phyloP scores from a whole-genome alignment of 1,140 invertebrate genomes.

The Chionoecetes opilio region DNA sequence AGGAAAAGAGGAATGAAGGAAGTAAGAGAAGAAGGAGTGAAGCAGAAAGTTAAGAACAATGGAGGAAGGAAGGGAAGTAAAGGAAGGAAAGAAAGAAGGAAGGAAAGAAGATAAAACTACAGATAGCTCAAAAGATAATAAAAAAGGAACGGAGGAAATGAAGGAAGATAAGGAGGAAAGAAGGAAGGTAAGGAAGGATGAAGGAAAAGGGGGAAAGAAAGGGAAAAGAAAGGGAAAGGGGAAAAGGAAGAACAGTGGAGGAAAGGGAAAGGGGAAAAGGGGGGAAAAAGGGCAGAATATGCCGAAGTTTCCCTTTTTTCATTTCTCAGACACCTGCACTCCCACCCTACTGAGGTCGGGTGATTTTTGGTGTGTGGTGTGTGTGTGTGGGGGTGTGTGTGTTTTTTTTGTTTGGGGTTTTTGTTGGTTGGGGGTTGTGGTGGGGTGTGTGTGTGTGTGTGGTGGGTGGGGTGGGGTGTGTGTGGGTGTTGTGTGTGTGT shows the following conservation, averaged over 20 bases:
- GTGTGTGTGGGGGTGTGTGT: no score
- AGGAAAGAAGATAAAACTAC: background rate
- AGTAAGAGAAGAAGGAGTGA: no score
- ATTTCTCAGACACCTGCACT: background rate
- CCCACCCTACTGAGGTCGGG: background rate
- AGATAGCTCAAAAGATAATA: no score
- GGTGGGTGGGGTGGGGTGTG: background rate
- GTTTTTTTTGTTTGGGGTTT: no score
- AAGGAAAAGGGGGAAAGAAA: background rate
- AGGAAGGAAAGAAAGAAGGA: background rate
- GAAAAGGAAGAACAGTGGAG: background rate
- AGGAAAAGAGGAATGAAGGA: no score
- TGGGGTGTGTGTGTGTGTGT: background rate
- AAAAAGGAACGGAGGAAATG: background rate
- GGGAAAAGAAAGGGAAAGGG: background rate
- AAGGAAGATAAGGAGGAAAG: background rate
- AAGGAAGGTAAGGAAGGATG: background rate
- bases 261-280: background rate
- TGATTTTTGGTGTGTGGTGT: background rate
- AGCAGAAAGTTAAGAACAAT: no score
- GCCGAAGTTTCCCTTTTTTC: background rate
- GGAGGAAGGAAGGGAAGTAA: background rate
- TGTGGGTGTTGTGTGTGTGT: slow-evolving; percentile 16
- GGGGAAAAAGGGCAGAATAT: background rate
- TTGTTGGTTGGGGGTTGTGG: no score